Percentiles rank a stretch among this genome's conserved stretches.
phyloP scores from a whole-genome alignment of 2,113 vertebrate genomes.

The Triplophysa rosa region DNA sequence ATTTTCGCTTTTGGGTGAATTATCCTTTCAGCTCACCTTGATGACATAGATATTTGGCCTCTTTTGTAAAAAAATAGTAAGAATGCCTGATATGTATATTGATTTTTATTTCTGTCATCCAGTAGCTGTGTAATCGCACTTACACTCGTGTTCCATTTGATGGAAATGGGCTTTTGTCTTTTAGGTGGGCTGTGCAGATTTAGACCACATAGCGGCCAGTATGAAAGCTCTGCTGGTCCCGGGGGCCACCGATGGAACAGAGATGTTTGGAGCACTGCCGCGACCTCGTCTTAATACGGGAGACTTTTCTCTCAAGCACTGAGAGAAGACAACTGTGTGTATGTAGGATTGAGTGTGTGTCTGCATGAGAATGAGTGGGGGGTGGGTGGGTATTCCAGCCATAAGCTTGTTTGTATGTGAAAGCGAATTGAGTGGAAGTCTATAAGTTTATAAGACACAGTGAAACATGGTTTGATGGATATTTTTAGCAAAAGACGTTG shows the following conservation, averaged over 20 bases:
- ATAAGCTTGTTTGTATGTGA: slow-evolving; percentile 8
- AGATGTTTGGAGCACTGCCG: slow-evolving; percentile 90
- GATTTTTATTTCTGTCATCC: not conserved
- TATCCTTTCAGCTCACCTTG: too few relatives aligned
- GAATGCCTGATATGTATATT: too few relatives aligned
- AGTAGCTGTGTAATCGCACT: not conserved
- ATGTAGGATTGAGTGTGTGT: slow-evolving; percentile 44
- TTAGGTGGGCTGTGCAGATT: slow-evolving; percentile 83
- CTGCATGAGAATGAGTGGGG: slow-evolving; percentile 32
- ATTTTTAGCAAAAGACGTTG: slow-evolving; percentile 24
- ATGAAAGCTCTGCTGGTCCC: slow-evolving; percentile 88
- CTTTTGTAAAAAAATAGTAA: too few relatives aligned
- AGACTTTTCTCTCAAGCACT: slow-evolving; percentile 84
- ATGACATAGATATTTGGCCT: too few relatives aligned
- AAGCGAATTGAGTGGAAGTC: slow-evolving; percentile 11
- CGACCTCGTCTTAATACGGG: slow-evolving; percentile 89
- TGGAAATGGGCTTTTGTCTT: not conserved
- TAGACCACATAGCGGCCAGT: slow-evolving; percentile 89
- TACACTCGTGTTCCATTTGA: not conserved
- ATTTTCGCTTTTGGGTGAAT: too few relatives aligned
- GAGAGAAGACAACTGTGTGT: slow-evolving; percentile 45
- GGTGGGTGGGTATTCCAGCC: not conserved
- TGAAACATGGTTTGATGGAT: slow-evolving; percentile 44
- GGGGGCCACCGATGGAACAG: slow-evolving; percentile 82
- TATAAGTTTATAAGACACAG: slow-evolving; percentile 40